A percentile compares a stretch with the other conserved stretches of the same genome.
phyloP scores from a whole-genome alignment of 2,113 vertebrate genomes.

The Sigmodon hispidus region DNA sequence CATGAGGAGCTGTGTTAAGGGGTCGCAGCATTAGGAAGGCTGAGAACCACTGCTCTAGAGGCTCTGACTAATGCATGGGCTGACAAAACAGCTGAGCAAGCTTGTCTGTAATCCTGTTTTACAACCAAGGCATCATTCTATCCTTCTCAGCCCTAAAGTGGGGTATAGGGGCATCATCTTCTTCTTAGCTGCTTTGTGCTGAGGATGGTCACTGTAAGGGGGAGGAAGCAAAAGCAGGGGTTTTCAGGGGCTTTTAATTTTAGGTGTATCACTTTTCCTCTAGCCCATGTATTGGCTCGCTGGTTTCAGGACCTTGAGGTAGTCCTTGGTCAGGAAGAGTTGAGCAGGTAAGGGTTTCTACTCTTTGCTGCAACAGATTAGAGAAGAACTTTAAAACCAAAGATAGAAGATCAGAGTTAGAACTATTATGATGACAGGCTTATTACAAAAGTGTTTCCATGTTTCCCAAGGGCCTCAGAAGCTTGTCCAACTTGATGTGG shows the following conservation, averaged over 20 bases:
- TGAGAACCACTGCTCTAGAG: no score
- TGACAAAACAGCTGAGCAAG: no score
- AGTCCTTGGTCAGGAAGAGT: not conserved
- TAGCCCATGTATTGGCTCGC: not conserved
- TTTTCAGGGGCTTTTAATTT: not conserved
- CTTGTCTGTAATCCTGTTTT: not conserved
- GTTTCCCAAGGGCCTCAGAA: not conserved
- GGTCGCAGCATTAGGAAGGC: no score
- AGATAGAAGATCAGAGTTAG: not conserved
- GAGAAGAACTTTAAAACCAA: not conserved
- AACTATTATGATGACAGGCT: not conserved
- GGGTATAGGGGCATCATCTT: not conserved
- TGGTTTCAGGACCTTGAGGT: not conserved
- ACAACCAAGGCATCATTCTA: not conserved
- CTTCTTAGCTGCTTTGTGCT: not conserved
- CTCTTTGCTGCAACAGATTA: not conserved
- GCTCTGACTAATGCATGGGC: no score
- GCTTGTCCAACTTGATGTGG: not conserved
- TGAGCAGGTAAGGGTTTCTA: not conserved
- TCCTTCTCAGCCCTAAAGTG: not conserved
- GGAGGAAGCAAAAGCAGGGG: fast-evolving
- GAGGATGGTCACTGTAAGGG: not conserved
- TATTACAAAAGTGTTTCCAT: not conserved
- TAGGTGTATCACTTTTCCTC: not conserved
- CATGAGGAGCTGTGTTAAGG: no score